Conservation (phyloP, 1,140 invertebrate species). For the Paraescarpia echinospica region DNA sequence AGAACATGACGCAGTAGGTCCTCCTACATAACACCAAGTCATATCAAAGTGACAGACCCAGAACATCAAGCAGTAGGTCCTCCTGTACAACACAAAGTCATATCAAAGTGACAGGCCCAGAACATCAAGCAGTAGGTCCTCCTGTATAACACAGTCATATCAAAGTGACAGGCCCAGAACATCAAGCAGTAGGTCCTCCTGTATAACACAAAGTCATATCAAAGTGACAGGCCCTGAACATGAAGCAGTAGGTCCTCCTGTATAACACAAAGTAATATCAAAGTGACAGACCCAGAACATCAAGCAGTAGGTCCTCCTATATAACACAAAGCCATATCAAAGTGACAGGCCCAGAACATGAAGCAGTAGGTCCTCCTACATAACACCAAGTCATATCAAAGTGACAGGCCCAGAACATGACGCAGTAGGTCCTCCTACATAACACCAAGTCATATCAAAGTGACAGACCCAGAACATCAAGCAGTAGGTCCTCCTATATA, state of each 20-base stretch:
- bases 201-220: not conserved
- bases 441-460: not conserved
- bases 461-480: not conserved
- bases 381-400: not conserved
- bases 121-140: too few species aligned
- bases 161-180: not conserved
- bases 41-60: too few species aligned
- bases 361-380: not conserved
- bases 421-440: not conserved
- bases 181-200: not conserved
- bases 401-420: not conserved
- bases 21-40: too few species aligned
- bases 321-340: not conserved
- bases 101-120: too few species aligned
- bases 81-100: too few species aligned
- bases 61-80: too few species aligned
- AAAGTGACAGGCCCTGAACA: not conserved
- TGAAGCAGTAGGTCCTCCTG: not conserved
- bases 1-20: too few species aligned
- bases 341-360: not conserved
- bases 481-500: not conserved
- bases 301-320: not conserved
- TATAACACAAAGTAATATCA: not conserved
- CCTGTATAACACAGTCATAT: too few species aligned
- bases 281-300: not conserved